Percentiles rank a stretch among this genome's conserved stretches.
phyloP scores from a whole-genome alignment of 92 coral and sea anemone species.

The Muricea muricata region DNA sequence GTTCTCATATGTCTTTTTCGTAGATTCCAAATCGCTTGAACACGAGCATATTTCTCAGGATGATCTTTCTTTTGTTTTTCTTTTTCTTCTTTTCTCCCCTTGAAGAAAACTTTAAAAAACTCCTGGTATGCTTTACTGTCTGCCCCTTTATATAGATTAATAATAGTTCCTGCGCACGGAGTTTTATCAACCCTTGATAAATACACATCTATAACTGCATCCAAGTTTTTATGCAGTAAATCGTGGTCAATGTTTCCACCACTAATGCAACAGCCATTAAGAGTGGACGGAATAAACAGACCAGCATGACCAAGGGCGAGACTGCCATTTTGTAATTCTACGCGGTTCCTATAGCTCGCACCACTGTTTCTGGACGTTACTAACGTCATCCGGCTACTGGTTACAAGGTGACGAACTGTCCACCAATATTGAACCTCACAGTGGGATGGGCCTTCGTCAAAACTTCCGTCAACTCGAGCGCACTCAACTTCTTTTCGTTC shows the following conservation, averaged over 20 bases:
- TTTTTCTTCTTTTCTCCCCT: no score
- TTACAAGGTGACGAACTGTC: no score
- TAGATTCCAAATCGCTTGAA: conserved; percentile 71
- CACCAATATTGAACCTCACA: conserved; percentile 66
- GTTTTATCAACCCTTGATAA: no score
- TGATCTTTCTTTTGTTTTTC: conserved; percentile 46
- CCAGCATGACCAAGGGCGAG: conserved; percentile 65
- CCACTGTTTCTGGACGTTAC: conserved; percentile 72
- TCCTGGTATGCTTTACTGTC: no score
- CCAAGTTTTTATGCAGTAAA: no score
- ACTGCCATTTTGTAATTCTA: conserved; percentile 74
- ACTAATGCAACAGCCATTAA: conserved; percentile 13
- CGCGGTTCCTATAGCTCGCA: conserved; percentile 65
- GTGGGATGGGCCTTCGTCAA: conserved; percentile 71
- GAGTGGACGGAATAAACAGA: no score
- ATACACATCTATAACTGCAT: no score
- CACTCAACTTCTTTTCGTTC: conserved; percentile 60
- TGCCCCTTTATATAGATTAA: no score
- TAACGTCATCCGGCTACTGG: conserved; percentile 36
- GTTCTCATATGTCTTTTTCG: conserved; percentile 58
- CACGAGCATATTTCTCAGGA: conserved; percentile 35
- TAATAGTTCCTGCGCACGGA: no score
- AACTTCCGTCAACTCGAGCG: conserved; percentile 63
- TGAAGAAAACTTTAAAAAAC: no score
- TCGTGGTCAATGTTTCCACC: neutral